phyloP scores from a whole-genome alignment of 2,888 invertebrate genomes.

The Teleogryllus oceanicus region DNA sequence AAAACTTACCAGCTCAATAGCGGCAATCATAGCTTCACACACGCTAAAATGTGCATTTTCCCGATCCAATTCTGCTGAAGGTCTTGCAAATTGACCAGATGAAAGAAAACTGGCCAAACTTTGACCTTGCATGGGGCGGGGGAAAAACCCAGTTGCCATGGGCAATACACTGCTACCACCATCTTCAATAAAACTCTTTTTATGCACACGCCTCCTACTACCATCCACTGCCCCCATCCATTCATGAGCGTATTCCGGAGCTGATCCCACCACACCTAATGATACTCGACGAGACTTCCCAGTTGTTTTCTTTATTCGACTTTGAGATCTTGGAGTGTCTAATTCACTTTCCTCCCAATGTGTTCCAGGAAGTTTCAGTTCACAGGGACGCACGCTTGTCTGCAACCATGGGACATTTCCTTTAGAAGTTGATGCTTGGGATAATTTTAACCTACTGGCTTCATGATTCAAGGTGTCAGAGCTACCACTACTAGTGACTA shows the following conservation, averaged over 20 bases:
- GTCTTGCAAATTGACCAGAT: constrained; percentile 64
- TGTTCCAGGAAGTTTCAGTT: constrained; percentile 32
- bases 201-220: constrained; percentile 49
- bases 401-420: neutral
- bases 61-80: constrained; percentile 73
- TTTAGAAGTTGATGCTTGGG: neutral
- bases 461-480: constrained; percentile 42
- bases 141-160: constrained; percentile 60
- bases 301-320: neutral
- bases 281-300: constrained; percentile 1
- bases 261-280: constrained; percentile 34
- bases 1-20: constrained; percentile 61
- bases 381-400: constrained; percentile 31
- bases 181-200: constrained; percentile 58
- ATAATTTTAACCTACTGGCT: constrained; percentile 24
- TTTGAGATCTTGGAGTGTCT: neutral
- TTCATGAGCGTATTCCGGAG: constrained; percentile 35
- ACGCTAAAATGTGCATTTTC: constrained; percentile 85
- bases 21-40: constrained; percentile 78
- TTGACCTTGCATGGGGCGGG: constrained; percentile 63
- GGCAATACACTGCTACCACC: constrained; percentile 58
- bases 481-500: constrained; percentile 39
- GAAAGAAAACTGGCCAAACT: constrained; percentile 69
- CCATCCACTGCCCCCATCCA: constrained; percentile 47
- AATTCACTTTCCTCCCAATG: constrained; percentile 30